These are phyloP conservation scores for Microplitis manilae DNA, from an alignment of 2,888 invertebrate species.

Conservation along the genomic window DNA sequence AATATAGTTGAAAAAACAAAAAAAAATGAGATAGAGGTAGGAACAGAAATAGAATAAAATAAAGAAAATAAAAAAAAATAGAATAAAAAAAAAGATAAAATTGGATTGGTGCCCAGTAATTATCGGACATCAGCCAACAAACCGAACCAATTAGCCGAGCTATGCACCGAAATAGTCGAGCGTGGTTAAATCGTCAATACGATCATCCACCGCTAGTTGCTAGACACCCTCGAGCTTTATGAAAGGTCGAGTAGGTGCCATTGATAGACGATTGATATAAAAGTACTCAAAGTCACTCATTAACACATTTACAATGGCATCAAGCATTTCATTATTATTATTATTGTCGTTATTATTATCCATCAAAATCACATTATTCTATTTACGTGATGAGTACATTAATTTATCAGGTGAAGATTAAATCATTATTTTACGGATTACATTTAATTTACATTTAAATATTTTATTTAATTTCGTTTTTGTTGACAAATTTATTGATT, in stretches of 20 bases:
- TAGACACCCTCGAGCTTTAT: background rate
- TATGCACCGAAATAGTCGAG: slow-evolving; percentile 25
- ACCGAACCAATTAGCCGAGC: slow-evolving; percentile 37
- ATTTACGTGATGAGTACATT: background rate
- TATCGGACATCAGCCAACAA: slow-evolving; percentile 40
- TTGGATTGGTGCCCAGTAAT: slow-evolving; percentile 36
- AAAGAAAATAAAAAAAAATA: slow-evolving; percentile 30
- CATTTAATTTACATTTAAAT: background rate
- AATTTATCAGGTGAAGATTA: background rate
- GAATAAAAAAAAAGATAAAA: slow-evolving; percentile 40
- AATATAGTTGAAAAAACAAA: background rate
- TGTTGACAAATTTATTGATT: no score
- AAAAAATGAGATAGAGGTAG: slow-evolving; percentile 22
- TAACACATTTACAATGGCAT: slow-evolving; percentile 4
- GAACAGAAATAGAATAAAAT: slow-evolving; percentile 15
- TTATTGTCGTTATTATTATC: background rate
- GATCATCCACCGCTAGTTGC: slow-evolving; percentile 26
- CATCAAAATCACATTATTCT: background rate
- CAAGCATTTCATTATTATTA: background rate
- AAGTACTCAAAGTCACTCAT: slow-evolving; percentile 7
- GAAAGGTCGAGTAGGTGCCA: slow-evolving; percentile 16
- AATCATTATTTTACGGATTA: background rate
- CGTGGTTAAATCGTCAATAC: slow-evolving; percentile 36
- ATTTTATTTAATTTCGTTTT: no score
- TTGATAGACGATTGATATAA: slow-evolving; percentile 4